phyloP scores from a whole-genome alignment of 2,888 invertebrate species.

The Philonicus albiceps region DNA sequence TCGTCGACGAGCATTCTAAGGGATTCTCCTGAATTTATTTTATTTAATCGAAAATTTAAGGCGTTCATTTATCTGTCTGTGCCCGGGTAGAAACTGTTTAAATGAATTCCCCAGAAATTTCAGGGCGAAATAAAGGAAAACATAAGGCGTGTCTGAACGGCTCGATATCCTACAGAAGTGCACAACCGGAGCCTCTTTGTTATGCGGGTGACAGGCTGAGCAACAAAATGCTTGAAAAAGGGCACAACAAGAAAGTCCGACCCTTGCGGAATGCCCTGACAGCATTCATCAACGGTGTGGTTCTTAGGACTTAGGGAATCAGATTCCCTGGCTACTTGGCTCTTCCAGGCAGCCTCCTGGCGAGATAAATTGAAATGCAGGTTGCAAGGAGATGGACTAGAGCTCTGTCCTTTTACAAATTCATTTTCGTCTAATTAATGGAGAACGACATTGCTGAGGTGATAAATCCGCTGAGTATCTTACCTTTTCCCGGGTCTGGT shows the following conservation, averaged over 20 bases:
- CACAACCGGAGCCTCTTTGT: neutral
- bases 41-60: slow-evolving; percentile 1
- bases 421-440: slow-evolving; percentile 17
- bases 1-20: neutral
- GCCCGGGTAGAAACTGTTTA: neutral
- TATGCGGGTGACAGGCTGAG: neutral
- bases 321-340: neutral
- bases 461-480: neutral
- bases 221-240: neutral
- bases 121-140: neutral
- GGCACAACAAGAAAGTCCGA: neutral
- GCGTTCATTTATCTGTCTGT: neutral
- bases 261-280: slow-evolving; percentile 7
- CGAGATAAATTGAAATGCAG: slow-evolving; percentile 23
- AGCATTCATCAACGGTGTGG: neutral
- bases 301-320: neutral
- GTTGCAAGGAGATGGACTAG: neutral
- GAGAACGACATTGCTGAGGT: neutral
- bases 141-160: neutral
- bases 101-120: neutral
- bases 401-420: neutral
- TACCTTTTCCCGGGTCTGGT: neutral
- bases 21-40: neutral
- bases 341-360: neutral
- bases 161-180: neutral